A percentile compares a stretch with the other conserved stretches of the same genome.
Conservation (phyloP, 2,797 vertebrate genomes). For the Labeo calbasu region DNA sequence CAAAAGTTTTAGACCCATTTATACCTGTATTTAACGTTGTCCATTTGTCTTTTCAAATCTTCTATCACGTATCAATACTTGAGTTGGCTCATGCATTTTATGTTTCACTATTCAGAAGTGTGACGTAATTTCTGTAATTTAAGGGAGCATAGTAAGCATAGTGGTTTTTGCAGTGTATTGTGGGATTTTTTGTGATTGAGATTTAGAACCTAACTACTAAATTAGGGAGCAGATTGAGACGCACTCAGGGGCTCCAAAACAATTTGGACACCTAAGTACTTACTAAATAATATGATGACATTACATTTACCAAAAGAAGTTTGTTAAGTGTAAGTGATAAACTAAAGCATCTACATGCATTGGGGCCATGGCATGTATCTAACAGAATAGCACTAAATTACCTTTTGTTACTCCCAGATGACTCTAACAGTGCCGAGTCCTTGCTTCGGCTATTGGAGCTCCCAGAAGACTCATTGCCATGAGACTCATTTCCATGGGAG, state of each 20-base stretch:
- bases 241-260: background rate
- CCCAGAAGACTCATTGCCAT: conserved; percentile 76
- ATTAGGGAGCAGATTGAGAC: too few relatives aligned
- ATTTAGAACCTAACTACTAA: too few relatives aligned
- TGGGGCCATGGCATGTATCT: background rate
- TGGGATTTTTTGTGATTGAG: background rate
- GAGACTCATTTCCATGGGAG: conserved; percentile 80
- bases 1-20: too few relatives aligned
- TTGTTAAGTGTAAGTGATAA: background rate
- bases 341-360: background rate
- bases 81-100: background rate
- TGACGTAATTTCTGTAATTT: background rate
- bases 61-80: too few relatives aligned
- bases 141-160: background rate
- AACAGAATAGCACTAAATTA: conserved; percentile 63
- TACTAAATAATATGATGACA: background rate
- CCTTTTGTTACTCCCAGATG: conserved; percentile 84
- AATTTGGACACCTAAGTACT: background rate
- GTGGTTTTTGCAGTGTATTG: background rate
- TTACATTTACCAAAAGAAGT: background rate
- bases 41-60: too few relatives aligned
- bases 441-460: conserved; percentile 82
- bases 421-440: conserved; percentile 84
- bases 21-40: too few relatives aligned
- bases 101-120: background rate